A percentile compares a stretch with the other conserved stretches of the same genome.
Conservation (phyloP, 1,140 invertebrate genomes). For the Physella acuta region DNA sequence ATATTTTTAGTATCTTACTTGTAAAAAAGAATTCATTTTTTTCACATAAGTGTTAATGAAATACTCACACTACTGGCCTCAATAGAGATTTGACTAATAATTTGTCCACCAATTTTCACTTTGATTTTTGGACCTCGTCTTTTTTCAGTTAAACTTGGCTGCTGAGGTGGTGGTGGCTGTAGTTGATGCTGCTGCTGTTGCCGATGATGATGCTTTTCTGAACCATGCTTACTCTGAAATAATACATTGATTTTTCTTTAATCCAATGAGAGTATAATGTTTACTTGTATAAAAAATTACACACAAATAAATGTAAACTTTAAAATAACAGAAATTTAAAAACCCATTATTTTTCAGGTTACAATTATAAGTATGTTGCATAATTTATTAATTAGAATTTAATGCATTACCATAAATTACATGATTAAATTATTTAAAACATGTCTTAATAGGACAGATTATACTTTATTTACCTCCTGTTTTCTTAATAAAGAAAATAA, state of each 20-base stretch:
- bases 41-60: too few relatives aligned
- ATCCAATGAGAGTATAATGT: background rate
- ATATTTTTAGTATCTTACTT: background rate
- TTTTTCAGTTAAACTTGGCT: constrained; percentile 61
- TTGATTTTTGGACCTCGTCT: constrained; percentile 82
- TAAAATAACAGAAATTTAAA: too few relatives aligned
- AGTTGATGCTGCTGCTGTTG: constrained; percentile 17
- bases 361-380: too few relatives aligned
- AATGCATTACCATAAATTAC: too few relatives aligned
- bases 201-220: constrained; percentile 15
- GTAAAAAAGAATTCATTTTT: background rate
- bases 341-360: too few relatives aligned
- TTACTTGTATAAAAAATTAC: background rate
- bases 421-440: too few relatives aligned
- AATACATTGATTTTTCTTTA: background rate
- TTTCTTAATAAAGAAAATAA: too few relatives aligned
- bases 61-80: constrained; percentile 24
- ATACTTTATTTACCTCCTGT: too few relatives aligned
- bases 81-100: constrained; percentile 10
- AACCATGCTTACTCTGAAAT: constrained; percentile 14
- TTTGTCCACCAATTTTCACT: constrained; percentile 48
- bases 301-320: too few relatives aligned
- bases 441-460: too few relatives aligned
- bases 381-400: too few relatives aligned
- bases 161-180: constrained; percentile 32